Base-by-base conservation (phyloP, 2,888 invertebrate species). In the Sinodicranocentrus sp. region DNA sequence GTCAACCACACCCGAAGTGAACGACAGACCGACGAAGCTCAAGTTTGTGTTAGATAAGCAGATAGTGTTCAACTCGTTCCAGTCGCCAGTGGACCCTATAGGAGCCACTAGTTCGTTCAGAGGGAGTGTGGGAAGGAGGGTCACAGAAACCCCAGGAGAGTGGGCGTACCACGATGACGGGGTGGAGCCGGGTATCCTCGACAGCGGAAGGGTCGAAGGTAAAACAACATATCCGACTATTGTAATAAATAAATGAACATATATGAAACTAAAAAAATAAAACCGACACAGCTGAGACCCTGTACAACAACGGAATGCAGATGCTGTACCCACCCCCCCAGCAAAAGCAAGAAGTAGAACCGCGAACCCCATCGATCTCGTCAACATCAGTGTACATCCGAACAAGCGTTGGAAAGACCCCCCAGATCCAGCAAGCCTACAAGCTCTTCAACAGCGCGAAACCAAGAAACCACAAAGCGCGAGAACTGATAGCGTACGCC, bases 1-100 rank as follows among this genome's bases (percentile, higher is more conserved):
- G 1, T n/a, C n/a, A n/a, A n/a, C n/a, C n/a, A n/a, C n/a, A n/a
- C 23, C 15, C 2, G 23, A 25, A 1, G 1, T 15, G 15, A 26
- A 59, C 8, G 59, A 59, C 10, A 3, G 0, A 2, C 28, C 10
- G 10, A 26, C 13, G 1, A 48, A 52, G 23, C n/a, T 70, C n/a
- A 70, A 70, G 15, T 70, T 70, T 70, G 70, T 70, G 54, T 33
- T 70, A 19, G 70, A 70, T 26, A 70, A 70, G 17, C n/a, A 70
- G 3, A 15, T 70, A 17, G 19, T 70, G 17, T 52, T 70, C 54
- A 70, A 70, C 43, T 39, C 70, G 70, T 70, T 70, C 26, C 70
- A 70, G 54, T 25, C 19, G 13, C 70, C 70, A 8, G 70, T 70
- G 2, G 70, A 70, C 26, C 70, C 70, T 1, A 52, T 70, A 1